Conservation (phyloP, 2,113 vertebrate genomes). For the Brachypteracias leptosomus region DNA sequence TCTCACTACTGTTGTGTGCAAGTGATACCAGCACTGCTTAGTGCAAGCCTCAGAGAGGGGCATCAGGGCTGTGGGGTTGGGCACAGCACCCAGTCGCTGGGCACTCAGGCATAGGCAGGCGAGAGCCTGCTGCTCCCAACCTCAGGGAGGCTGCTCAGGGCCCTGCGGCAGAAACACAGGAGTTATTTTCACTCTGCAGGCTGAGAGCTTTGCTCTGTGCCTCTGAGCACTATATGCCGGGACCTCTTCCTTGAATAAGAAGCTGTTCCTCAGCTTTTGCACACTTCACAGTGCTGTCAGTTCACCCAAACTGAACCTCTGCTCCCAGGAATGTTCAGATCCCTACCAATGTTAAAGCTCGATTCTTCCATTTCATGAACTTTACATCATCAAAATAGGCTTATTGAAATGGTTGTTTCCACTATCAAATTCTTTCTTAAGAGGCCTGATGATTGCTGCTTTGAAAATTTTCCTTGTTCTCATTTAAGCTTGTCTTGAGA, state of each 20-base stretch:
- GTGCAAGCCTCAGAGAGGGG: not conserved
- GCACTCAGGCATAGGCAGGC: not conserved
- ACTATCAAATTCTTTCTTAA: not conserved
- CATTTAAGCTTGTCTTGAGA: not conserved
- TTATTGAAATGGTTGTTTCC: not conserved
- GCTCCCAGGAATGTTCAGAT: not conserved
- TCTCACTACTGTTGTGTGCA: not conserved
- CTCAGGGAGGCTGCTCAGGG: accelerated
- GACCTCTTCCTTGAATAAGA: accelerated
- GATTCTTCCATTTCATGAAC: not conserved
- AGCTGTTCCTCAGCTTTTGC: not conserved
- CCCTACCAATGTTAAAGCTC: not conserved
- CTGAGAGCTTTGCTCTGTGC: not conserved
- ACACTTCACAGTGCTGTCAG: not conserved
- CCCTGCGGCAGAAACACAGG: not conserved
- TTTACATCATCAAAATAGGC: not conserved
- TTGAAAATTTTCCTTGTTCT: not conserved
- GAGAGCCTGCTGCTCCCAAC: not conserved
- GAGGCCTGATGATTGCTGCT: not conserved
- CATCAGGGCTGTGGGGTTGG: accelerated
- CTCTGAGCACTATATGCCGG: not conserved
- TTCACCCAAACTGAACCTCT: not conserved
- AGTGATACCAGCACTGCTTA: not conserved
- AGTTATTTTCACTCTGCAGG: not conserved
- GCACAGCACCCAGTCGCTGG: not conserved